phyloP scores from a whole-genome alignment of 2,888 invertebrate species.

The Orthonevra nobilis region DNA sequence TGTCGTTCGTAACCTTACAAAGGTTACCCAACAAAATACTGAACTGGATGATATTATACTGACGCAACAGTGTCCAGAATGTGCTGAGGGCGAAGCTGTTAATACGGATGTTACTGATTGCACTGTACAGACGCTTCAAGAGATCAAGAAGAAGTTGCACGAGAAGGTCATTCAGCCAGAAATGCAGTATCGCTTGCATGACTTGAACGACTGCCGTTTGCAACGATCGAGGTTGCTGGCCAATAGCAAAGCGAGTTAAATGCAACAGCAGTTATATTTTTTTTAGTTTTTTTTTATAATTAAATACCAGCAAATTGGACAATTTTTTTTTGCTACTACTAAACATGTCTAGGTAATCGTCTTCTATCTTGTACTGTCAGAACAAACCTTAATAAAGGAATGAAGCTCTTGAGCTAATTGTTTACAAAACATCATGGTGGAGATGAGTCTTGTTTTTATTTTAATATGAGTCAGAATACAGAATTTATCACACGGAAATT shows the following conservation, averaged over 20 bases:
- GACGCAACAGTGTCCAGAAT: slow-evolving; percentile 79
- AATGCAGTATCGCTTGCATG: slow-evolving; percentile 79
- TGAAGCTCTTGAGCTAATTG: too few species aligned
- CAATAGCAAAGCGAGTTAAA: slow-evolving; percentile 73
- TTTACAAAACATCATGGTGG: too few species aligned
- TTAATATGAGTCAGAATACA: too few species aligned
- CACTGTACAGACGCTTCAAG: slow-evolving; percentile 72
- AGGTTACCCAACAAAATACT: slow-evolving; percentile 79
- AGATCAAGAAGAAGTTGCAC: slow-evolving; percentile 75
- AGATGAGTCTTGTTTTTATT: too few species aligned
- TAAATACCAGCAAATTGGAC: too few species aligned
- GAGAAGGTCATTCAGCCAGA: slow-evolving; percentile 79
- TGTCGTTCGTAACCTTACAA: slow-evolving; percentile 77
- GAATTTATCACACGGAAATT: too few species aligned
- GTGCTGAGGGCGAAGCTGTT: slow-evolving; percentile 79
- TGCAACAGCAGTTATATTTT: too few species aligned
- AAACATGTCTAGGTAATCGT: too few species aligned
- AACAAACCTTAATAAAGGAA: too few species aligned
- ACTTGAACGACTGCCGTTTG: slow-evolving; percentile 78
- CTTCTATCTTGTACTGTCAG: too few species aligned
- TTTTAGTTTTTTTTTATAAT: too few species aligned
- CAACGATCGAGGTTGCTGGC: slow-evolving; percentile 78
- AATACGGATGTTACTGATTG: slow-evolving; percentile 78
- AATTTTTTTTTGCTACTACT: too few species aligned
- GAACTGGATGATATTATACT: slow-evolving; percentile 81